Conservation (phyloP, 1,140 invertebrate species). For the Euschistus heros region DNA sequence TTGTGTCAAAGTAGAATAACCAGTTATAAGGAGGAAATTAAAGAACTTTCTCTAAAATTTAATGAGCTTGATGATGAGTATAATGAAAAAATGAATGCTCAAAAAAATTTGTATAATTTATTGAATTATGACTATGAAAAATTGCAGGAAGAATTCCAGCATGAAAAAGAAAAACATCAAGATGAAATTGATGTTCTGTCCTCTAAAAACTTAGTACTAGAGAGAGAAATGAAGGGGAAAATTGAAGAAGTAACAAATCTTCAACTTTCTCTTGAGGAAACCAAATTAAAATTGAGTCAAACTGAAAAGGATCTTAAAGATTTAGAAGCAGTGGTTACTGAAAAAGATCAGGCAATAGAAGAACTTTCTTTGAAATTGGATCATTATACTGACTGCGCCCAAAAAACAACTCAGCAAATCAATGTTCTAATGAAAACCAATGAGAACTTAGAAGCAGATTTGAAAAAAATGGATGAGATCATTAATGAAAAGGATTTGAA, state of each 20-base stretch:
- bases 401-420: constrained; percentile 17
- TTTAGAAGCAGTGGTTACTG: not conserved
- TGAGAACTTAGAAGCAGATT: constrained; percentile 7
- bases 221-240: constrained; percentile 7
- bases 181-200: constrained; percentile 5
- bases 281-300: constrained; percentile 7
- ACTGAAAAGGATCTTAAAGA: constrained; percentile 8
- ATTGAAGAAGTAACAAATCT: constrained; percentile 9
- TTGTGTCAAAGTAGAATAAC: constrained; percentile 8
- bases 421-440: constrained; percentile 12
- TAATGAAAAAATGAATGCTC: constrained; percentile 22
- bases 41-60: constrained; percentile 11
- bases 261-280: constrained; percentile 8
- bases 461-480: constrained; percentile 12
- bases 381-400: constrained; percentile 20
- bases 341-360: constrained; percentile 19
- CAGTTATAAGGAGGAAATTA: constrained; percentile 19
- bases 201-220: constrained; percentile 9
- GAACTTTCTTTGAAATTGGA: constrained; percentile 16
- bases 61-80: constrained; percentile 19
- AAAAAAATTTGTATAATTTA: constrained; percentile 18
- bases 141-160: not conserved
- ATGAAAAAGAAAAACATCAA: constrained; percentile 6
- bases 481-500: constrained; percentile 22
- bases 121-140: constrained; percentile 16